These are phyloP conservation scores for Scaptomyza flava DNA, from an alignment of 2,888 invertebrate species.

Conservation along the genomic window DNA sequence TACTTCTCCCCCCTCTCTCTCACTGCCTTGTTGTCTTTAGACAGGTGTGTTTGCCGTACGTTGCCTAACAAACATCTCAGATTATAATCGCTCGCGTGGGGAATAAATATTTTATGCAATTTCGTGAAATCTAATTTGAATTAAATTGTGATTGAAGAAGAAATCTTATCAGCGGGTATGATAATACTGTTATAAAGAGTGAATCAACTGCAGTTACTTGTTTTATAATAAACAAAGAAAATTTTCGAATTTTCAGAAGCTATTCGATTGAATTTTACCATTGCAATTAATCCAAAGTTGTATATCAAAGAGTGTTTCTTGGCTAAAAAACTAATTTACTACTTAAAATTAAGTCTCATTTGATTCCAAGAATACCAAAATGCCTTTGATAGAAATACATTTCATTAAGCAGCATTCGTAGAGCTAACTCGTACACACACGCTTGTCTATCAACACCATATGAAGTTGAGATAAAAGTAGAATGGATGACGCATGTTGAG, in stretches of 20 bases:
- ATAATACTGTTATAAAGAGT: background rate
- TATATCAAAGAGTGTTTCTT: no score
- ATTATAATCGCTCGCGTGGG: conserved; percentile 43
- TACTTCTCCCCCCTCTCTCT: background rate
- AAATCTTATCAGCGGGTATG: background rate
- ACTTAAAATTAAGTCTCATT: background rate
- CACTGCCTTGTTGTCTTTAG: background rate
- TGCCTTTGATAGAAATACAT: background rate
- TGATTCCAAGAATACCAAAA: background rate
- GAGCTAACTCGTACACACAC: background rate
- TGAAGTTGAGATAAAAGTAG: conserved; percentile 7
- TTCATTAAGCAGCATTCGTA: no score
- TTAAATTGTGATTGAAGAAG: conserved; percentile 10
- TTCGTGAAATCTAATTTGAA: conserved; percentile 31
- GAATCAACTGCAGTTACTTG: background rate
- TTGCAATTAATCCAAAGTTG: no score
- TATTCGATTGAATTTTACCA: no score
- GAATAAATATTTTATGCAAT: background rate
- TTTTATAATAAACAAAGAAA: no score
- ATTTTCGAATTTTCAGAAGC: no score
- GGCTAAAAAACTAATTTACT: no score
- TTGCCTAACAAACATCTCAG: conserved; percentile 60
- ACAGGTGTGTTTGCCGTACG: conserved; percentile 51
- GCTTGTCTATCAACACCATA: conserved; percentile 1
- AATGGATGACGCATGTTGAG: conserved; percentile 15